Evolutionary conservation across 2,888 invertebrate species (phyloP), one percentile per base, ranked within the genome.

Genomic region (Thera obeliscata): DNA sequence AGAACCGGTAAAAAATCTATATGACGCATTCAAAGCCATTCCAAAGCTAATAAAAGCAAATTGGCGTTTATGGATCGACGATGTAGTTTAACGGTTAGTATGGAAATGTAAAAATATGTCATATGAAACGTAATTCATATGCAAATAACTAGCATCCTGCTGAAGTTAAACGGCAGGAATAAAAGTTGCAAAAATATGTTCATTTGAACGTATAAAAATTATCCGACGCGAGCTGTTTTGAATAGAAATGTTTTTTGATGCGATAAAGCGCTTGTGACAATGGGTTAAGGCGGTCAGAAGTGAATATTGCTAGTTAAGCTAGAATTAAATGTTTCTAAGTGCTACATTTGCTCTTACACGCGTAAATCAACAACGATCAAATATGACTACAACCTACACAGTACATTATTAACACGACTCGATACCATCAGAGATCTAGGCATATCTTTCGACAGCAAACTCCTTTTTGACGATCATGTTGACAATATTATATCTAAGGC

Each of bases 111-210:
- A 83, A 87, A 85, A 84, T 77, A 84, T 85, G 84, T 84, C 83
- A 81, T 80, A 81, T 72, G 78, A 79, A 81, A 82, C 82, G 79
- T 82, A 81, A 90, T 90, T 90, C 88, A 89, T 87, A 91, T 89
- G 89, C 86, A 90, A 91, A 91, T 90, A 84, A 76, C 80, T 81
- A 80, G 79, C 82, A 81, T 77, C 79, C 79, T 79, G 81, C 81
- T 79, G 85, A 85, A 87, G 87, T 87, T 88, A 88, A 90, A 87
- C 84, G 85, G 81, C 75, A 81, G 77, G 81, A 74, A 86, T 85
- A 85, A 88, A 88, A 69, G 80, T 87, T 87, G 82, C 82, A 80
- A 83, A 87, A 87, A 87, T 87, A 86, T 84, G 85, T 84, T 83
- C 84, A 87, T 88, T 89, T 86, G 81, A 79, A 80, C 79, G 81